These are phyloP conservation scores for Equus przewalskii DNA, from an alignment of 2,113 vertebrate species.

Conservation along the genomic window DNA sequence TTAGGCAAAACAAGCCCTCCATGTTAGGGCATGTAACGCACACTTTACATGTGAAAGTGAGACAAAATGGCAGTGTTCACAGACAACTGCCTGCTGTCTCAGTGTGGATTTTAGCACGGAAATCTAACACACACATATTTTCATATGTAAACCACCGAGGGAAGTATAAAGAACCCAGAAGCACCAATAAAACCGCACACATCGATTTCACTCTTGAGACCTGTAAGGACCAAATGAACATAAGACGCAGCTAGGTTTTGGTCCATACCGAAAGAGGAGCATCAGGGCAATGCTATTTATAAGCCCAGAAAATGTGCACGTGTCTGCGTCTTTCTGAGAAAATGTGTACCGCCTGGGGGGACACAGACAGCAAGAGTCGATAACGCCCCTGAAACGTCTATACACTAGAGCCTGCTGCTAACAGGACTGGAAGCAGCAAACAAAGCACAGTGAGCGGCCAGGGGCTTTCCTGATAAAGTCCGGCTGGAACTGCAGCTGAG, in stretches of 20 bases:
- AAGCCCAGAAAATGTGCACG: background rate
- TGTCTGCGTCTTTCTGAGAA: background rate
- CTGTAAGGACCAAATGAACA: background rate
- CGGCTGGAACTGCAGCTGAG: background rate
- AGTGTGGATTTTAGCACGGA: background rate
- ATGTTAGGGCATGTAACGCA: background rate
- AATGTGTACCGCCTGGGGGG: background rate
- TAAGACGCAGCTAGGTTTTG: background rate
- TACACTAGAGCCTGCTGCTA: background rate
- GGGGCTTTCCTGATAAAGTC: background rate
- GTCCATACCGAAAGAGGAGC: background rate
- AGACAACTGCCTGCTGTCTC: background rate
- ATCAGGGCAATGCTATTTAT: too few species aligned
- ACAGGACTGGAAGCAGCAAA: background rate
- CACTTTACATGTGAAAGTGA: background rate
- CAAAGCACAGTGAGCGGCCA: accelerated
- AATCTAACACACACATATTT: background rate
- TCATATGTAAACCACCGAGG: background rate
- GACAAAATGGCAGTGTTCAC: background rate
- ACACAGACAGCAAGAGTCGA: accelerated
- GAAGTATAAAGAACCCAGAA: background rate
- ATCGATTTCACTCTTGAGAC: background rate
- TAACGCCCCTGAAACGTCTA: background rate
- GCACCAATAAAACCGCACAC: background rate
- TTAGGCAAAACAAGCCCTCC: background rate